Conservation (phyloP, 2,113 vertebrate genomes). For the Mionectes macconnelli region DNA sequence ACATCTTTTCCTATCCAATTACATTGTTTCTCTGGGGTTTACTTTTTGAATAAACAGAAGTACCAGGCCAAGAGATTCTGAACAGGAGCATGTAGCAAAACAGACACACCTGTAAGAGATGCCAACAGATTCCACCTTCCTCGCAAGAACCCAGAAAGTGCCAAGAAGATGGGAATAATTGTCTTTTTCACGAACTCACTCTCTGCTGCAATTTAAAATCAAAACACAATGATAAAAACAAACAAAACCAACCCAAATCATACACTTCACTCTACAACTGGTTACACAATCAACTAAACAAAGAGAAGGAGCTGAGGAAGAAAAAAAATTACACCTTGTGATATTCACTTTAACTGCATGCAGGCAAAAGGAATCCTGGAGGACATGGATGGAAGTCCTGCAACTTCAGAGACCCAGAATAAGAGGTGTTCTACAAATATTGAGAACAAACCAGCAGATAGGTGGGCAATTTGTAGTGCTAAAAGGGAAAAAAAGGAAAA, state of each 20-base stretch:
- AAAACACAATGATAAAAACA: background rate
- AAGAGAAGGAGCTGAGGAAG: background rate
- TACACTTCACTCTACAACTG: background rate
- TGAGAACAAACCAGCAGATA: background rate
- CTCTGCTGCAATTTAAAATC: background rate
- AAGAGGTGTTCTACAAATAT: background rate
- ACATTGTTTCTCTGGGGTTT: background rate
- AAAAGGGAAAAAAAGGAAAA: background rate
- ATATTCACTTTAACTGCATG: background rate
- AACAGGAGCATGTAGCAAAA: background rate
- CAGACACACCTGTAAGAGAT: background rate
- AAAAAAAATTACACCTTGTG: fast-evolving
- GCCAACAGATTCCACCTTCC: background rate
- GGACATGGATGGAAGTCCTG: background rate
- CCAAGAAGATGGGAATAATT: background rate
- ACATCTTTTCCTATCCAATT: background rate
- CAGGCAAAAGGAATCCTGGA: background rate
- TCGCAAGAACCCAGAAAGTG: background rate
- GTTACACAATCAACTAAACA: background rate
- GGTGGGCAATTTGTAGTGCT: background rate
- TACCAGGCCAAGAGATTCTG: background rate
- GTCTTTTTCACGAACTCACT: background rate
- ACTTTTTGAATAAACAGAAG: background rate
- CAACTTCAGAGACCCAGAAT: background rate
- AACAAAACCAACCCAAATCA: background rate